Base-by-base conservation (phyloP, 2,888 invertebrate species). In the Hemistola chrysoprasaria region DNA sequence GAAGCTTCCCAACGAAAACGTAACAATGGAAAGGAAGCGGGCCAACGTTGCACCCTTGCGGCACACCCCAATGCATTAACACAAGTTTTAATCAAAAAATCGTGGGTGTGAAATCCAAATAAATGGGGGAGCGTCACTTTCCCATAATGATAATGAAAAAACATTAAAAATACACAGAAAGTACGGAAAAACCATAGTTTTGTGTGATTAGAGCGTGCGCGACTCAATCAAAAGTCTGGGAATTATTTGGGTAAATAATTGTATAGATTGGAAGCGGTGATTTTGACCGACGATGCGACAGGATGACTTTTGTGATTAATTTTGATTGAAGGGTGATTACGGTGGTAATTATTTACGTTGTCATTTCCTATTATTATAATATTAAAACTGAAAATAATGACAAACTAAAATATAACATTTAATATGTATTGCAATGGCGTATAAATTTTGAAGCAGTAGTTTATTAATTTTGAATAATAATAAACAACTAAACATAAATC, bases 91-190 rank as follows among this genome's bases (percentile, higher is more conserved):
- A 87, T 86, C 84, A 86, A 81, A 82, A 80, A 79, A 72, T 53
- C 71, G 71, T 73, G 85, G 85, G 85, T 87, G 87, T 85, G 87
- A 86, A 86, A 78, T 63, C 80, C 75, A 84, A 85, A 86, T 72
- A 86, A 66, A 68, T 65, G 69, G 82, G 86, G 83, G 78, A 76
- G 65, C 54, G 56, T 61, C 60, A 56, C 38, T 80, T 87, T 87
- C 87, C 87, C 87, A 87, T 85, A 86, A 78, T 73, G 87, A 87
- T 87, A 87, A 84, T 85, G 79, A 76, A 78, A 72, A 63, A 77
- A 72, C 64, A 65, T 57, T 66, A 74, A 71, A 75, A 75, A 72
- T 73, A 72, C 69, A 68, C 60, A 60, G 73, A 80, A 78, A 76
- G 59, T 25, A 23, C 22, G 9, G 29, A 43, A 42, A 43, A 30